A percentile compares a stretch with the other conserved stretches of the same genome.
Evolutionary conservation across 2,888 invertebrate genomes (phyloP).

Genomic region (Dolomedes plantarius): DNA sequence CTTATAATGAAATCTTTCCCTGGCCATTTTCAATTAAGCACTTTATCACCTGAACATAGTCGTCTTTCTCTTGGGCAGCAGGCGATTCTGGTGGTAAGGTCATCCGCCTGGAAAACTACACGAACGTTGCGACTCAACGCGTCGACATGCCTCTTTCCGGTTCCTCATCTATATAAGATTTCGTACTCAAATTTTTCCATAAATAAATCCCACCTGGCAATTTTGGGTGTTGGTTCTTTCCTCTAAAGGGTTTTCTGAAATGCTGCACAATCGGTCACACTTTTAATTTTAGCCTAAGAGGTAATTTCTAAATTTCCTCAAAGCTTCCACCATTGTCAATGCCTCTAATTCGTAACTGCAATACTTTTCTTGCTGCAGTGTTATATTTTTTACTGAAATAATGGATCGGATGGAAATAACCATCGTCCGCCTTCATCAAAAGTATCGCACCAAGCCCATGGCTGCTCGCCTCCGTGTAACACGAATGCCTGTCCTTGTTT

Average conservation of each 20-base stretch:
- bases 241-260: constrained; percentile 8
- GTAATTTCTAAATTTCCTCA: too few species aligned
- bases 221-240: not conserved
- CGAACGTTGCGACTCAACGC: too few species aligned
- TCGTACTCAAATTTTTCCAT: constrained; percentile 18
- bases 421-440: constrained; percentile 13
- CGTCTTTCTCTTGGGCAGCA: constrained; percentile 16
- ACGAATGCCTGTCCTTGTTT: not conserved
- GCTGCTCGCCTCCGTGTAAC: constrained; percentile 4
- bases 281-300: constrained; percentile 29
- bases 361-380: constrained; percentile 16
- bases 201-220: constrained; percentile 10
- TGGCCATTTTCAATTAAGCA: not conserved
- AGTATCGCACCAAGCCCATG: constrained; percentile 13
- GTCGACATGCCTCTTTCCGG: too few species aligned
- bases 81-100: too few species aligned
- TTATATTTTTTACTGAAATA: constrained; percentile 22
- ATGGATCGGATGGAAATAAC: constrained; percentile 13
- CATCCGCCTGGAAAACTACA: not conserved
- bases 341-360: too few species aligned
- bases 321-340: too few species aligned
- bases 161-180: not conserved
- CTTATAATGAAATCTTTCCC: too few species aligned
- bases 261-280: constrained; percentile 13
- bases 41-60: too few species aligned